Evolutionary conservation across 2,888 invertebrate genomes (phyloP).

Genomic region (Papilio protenor): DNA sequence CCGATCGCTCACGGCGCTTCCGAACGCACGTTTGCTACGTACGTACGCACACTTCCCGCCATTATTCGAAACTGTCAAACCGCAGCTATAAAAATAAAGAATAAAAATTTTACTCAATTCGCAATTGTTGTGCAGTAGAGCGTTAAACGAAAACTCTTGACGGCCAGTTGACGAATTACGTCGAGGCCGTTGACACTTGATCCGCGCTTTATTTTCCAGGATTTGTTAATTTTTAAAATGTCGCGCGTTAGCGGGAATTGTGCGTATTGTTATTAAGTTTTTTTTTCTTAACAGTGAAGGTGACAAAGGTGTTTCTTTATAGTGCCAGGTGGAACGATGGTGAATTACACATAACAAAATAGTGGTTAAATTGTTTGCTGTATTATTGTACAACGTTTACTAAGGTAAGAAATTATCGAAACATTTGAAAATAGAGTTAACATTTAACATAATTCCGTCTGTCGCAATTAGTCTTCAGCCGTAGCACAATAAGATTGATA

Average conservation of each 20-base stretch:
- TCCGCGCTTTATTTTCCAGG: slow-evolving; percentile 58
- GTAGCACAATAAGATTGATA: slow-evolving; percentile 68
- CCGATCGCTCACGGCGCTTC: slow-evolving; percentile 75
- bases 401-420: slow-evolving; percentile 62
- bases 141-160: slow-evolving; percentile 71
- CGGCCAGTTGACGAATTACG: slow-evolving; percentile 75
- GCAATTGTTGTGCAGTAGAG: slow-evolving; percentile 73
- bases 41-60: slow-evolving; percentile 80
- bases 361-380: slow-evolving; percentile 67
- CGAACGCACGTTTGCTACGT: slow-evolving; percentile 72
- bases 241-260: slow-evolving; percentile 71
- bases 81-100: slow-evolving; percentile 58
- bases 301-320: slow-evolving; percentile 71
- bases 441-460: slow-evolving; percentile 58
- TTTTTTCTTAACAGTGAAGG: slow-evolving; percentile 68
- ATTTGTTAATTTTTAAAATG: slow-evolving; percentile 65
- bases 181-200: slow-evolving; percentile 77
- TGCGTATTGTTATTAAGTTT: slow-evolving; percentile 62
- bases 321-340: slow-evolving; percentile 77
- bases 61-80: slow-evolving; percentile 71
- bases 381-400: slow-evolving; percentile 60
- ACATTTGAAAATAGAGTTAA: slow-evolving; percentile 40
- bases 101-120: slow-evolving; percentile 62
- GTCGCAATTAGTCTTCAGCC: slow-evolving; percentile 58
- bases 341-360: slow-evolving; percentile 76